Evolutionary conservation across 2,797 vertebrate genomes (phyloP).

Genomic region (Enteromius anoplus): DNA sequence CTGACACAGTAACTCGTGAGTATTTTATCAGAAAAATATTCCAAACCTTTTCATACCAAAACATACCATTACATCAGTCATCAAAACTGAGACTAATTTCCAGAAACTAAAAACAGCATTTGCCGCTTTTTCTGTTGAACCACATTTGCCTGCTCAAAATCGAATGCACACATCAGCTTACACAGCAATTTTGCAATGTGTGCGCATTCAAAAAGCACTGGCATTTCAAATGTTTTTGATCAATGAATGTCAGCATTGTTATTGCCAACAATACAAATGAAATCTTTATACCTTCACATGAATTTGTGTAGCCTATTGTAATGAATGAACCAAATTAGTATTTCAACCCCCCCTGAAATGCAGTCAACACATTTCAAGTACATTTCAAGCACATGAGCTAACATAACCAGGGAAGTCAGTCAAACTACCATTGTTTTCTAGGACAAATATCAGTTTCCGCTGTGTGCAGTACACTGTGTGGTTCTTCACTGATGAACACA

Average conservation of each 20-base stretch:
- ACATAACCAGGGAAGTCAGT: neutral
- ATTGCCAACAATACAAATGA: neutral
- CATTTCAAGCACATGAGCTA: neutral
- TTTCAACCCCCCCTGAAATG: neutral
- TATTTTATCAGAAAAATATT: constrained; percentile 14
- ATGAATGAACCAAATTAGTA: neutral
- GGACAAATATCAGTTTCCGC: neutral
- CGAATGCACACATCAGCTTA: neutral
- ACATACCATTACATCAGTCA: constrained; percentile 23
- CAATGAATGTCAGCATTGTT: neutral
- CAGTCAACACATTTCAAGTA: neutral
- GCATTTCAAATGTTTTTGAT: neutral
- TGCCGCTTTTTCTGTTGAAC: constrained; percentile 10
- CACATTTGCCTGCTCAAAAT: constrained; percentile 8
- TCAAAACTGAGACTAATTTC: constrained; percentile 29
- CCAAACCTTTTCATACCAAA: constrained; percentile 11
- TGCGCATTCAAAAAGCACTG: constrained; percentile 7
- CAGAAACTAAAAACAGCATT: constrained; percentile 11
- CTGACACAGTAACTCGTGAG: neutral
- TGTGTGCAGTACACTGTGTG: neutral
- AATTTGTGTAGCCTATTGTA: neutral
- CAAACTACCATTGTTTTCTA: neutral
- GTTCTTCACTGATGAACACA: neutral
- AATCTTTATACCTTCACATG: neutral
- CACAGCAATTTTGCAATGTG: neutral